Base-by-base conservation (phyloP, 2,113 vertebrate genomes). In the Elaphurus davidianus region DNA sequence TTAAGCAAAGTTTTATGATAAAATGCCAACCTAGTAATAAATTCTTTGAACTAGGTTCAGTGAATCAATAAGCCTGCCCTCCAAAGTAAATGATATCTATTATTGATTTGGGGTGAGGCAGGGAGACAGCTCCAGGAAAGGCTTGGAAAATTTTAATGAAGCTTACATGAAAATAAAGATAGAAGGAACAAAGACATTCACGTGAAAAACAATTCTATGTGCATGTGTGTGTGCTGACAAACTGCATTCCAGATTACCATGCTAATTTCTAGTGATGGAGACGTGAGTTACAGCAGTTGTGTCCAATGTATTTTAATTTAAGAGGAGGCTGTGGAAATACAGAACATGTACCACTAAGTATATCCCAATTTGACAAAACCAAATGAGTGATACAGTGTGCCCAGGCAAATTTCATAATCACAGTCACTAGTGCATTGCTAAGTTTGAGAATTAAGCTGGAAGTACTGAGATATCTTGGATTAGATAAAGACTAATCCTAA, bases 11-110 rank as follows among this genome's bases (percentile, higher is more conserved):
- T 90, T 90, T 95, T 64, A 81, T 21, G 28, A 95, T 94, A 89
- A 97, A 97, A 97, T 94, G 79, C 50, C 62, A 96, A 60, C 94
- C 84, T n/a, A 76, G 60, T 87, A 94, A 98, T 91, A 86, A 97
- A 86, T 57, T 95, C 52, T 96, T 92, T 98, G 94, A 92, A 74
- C 52, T 30, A 93, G 28, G 17, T 86, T 50, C 36, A 93, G 30
- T 87, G 57, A 95, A 97, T 97, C 76, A 92, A 93, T 95, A 92
- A 36, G 67, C 67, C 28, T 0, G 0, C 78, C 3, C 3, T 74
- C 84, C 33, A 94, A 88, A 98, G 60, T 81, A 97, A 97, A 95
- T 94, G 95, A 87, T 94, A 74, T 43, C 28, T 74, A 16, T 91
- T 23, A 96, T 93, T 96, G 96, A 97, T 91, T 94, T 94, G 21